Evolutionary conservation across 2,797 vertebrate genomes (phyloP), one percentile per base, ranked within the genome.

Genomic region (Todus mexicanus): DNA sequence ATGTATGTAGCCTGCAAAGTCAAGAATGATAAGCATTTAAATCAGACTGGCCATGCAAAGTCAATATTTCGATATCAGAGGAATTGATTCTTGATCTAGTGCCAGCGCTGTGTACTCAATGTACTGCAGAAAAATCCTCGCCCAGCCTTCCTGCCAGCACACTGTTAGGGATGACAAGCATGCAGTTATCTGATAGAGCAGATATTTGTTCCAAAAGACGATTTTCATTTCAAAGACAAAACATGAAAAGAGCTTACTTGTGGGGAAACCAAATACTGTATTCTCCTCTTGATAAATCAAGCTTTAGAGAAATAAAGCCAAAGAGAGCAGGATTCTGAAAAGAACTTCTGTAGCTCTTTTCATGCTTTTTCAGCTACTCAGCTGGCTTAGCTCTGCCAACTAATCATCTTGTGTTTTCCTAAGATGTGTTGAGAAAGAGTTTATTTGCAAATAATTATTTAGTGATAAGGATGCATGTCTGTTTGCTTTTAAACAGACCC

Each of bases 161-260:
- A 66, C 95, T 91, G 96, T 64, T 87, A 85, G 38, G 91, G 92
- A 85, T 94, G 92, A 95, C 95, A 96, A 95, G 93, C 87, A 83
- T 91, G 92, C 92, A 94, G 92, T 94, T 97, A 94, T 96, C 94
- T 86, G 91, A 97, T 53, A 85, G 94, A 92, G 85, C 93, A 93
- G 90, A 94, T 93, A 96, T 96, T 95, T 90, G 92, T 92, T 90
- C 88, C 93, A 94, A 95, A 93, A 96, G 94, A 96, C 12, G 59
- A 96, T 97, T 97, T 97, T 97, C 96, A 97, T 97, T 97, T 97
- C 97, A 97, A 97, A 97, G 96, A 94, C 96, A 95, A 95, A 92
- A 95, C 94, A 95, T 94, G 93, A 97, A 96, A 97, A 94, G 95
- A 33, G 12, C 91, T 97, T 95, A 92, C 95, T 97, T 86, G 90